Percentiles rank a stretch among this genome's conserved stretches.
Conservation (phyloP, 2,113 vertebrate species). For the Conger conger region DNA sequence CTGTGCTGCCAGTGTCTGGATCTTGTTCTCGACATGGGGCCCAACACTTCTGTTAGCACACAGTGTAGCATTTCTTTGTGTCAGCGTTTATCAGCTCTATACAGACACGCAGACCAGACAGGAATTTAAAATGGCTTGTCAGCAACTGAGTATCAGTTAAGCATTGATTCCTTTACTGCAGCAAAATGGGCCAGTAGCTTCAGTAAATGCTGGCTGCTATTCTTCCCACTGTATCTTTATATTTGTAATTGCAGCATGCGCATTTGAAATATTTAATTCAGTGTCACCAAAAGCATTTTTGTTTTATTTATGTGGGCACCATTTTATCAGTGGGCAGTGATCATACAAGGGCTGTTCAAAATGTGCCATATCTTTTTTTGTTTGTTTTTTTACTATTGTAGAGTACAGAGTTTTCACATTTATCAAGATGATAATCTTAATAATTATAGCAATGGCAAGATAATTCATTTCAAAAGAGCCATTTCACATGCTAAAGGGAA, state of each 20-base stretch:
- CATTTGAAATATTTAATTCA: neutral
- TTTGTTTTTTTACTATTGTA: neutral
- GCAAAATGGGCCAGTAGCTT: neutral
- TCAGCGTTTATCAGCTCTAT: constrained; percentile 64
- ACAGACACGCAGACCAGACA: constrained; percentile 51
- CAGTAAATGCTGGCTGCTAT: constrained; percentile 37
- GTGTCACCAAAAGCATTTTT: neutral
- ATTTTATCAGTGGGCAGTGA: neutral
- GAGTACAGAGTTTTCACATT: neutral
- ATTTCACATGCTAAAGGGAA: neutral
- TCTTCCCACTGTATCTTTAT: neutral
- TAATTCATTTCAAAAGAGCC: constrained; percentile 1
- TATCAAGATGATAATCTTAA: neutral
- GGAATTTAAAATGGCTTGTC: constrained; percentile 55
- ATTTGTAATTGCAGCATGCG: neutral
- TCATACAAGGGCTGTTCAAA: neutral
- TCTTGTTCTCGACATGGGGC: constrained; percentile 13
- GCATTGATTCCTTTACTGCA: constrained; percentile 51
- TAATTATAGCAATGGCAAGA: constrained; percentile 1
- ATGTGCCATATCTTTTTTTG: neutral
- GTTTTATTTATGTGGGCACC: neutral
- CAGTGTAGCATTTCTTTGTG: constrained; percentile 51
- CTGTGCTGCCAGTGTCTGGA: neutral
- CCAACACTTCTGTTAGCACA: constrained; percentile 49
- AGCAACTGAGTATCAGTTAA: constrained; percentile 53